Conservation (phyloP, 1,140 invertebrate species). For the Chlorops oryzae region DNA sequence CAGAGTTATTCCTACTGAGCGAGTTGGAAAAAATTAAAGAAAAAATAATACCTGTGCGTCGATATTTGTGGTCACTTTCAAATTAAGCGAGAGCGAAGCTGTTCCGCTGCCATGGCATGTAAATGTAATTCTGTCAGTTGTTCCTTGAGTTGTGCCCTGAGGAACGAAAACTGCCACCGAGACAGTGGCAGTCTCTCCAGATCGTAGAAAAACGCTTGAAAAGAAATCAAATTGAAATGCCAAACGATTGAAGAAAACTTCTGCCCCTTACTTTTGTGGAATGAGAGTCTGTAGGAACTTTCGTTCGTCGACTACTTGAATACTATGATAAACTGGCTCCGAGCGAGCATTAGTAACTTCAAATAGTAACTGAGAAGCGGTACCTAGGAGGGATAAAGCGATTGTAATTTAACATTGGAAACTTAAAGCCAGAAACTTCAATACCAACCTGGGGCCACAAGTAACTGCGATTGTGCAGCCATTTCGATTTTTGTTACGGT, state of each 20-base stretch:
- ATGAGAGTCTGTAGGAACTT: conserved; percentile 50
- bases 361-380: conserved; percentile 45
- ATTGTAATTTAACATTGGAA: no score
- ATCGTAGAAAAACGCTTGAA: conserved; percentile 48
- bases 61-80: conserved; percentile 35
- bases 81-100: conserved; percentile 26
- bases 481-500: conserved; percentile 43
- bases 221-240: conserved; percentile 9
- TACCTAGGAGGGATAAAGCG: no score
- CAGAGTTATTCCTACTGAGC: neutral
- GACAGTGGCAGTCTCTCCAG: conserved; percentile 52
- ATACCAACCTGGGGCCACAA: conserved; percentile 30
- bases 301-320: conserved; percentile 52
- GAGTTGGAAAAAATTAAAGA: neutral
- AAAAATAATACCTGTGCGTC: conserved; percentile 27
- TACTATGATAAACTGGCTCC: conserved; percentile 49
- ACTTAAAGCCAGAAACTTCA: conserved; percentile 41
- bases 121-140: conserved; percentile 55
- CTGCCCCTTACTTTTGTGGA: conserved; percentile 29
- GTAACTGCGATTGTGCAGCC: conserved; percentile 37
- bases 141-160: conserved; percentile 44
- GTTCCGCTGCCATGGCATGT: conserved; percentile 46
- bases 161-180: conserved; percentile 52
- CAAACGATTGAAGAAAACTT: conserved; percentile 11
- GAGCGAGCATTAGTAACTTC: conserved; percentile 55